phyloP scores from a whole-genome alignment of 2,797 vertebrate genomes.

The Ciconia nigra region DNA sequence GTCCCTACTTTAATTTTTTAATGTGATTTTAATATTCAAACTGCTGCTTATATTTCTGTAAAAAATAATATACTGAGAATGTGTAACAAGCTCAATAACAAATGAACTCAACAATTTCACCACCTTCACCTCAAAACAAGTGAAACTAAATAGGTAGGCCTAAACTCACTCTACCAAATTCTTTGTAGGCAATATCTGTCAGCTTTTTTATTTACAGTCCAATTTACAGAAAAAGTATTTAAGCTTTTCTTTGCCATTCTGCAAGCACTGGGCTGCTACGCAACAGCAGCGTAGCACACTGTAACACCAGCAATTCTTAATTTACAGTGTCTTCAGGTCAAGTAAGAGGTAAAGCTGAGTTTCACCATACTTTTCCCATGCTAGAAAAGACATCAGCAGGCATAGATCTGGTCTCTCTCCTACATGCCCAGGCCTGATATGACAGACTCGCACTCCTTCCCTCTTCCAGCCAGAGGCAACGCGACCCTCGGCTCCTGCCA shows the following conservation, averaged over 20 bases:
- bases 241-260: neutral
- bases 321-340: neutral
- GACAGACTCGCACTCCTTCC: neutral
- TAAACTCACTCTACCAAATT: neutral
- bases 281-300: accelerated
- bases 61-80: neutral
- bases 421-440: neutral
- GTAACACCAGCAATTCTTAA: neutral
- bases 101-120: neutral
- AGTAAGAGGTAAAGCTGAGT: neutral
- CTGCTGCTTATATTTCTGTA: neutral
- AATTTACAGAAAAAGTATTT: neutral
- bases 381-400: neutral
- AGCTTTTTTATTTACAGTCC: neutral
- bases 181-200: neutral
- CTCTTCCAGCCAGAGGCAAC: neutral
- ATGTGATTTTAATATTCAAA: neutral
- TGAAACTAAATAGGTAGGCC: neutral
- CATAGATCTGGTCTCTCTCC: neutral
- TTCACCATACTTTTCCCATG: neutral
- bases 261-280: neutral
- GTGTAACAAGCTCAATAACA: neutral
- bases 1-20: neutral
- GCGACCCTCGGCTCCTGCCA: neutral
- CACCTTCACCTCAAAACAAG: neutral